A percentile compares a stretch with the other conserved stretches of the same genome.
Conservation (phyloP, 1,140 invertebrate species). For the Mactra quadrangularis region DNA sequence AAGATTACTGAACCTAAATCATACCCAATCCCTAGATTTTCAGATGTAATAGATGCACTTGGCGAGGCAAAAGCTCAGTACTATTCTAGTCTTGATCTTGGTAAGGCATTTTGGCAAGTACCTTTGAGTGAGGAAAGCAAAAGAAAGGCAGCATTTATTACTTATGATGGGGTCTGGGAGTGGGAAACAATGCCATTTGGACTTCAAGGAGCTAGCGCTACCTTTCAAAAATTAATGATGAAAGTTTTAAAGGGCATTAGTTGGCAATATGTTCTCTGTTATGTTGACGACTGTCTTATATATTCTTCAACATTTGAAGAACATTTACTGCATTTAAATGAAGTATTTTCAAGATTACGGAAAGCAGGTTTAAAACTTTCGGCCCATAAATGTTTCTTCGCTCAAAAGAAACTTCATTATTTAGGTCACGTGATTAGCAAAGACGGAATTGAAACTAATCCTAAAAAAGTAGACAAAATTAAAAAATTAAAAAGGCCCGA, state of each 20-base stretch:
- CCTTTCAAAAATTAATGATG: constrained; percentile 62
- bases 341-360: constrained; percentile 43
- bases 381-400: constrained; percentile 65
- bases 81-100: too few species aligned
- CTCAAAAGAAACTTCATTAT: constrained; percentile 59
- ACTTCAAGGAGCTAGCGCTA: constrained; percentile 41
- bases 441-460: constrained; percentile 55
- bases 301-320: constrained; percentile 79
- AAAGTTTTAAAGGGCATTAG: constrained; percentile 70
- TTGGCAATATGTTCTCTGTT: constrained; percentile 61
- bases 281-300: constrained; percentile 64
- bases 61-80: not conserved
- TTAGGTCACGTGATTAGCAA: constrained; percentile 59
- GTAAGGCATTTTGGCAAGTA: too few species aligned
- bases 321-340: constrained; percentile 82
- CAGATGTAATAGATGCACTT: not conserved
- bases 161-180: constrained; percentile 19
- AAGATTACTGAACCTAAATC: not conserved
- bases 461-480: constrained; percentile 11
- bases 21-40: not conserved
- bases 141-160: constrained; percentile 22
- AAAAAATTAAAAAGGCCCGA: too few species aligned
- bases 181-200: constrained; percentile 67
- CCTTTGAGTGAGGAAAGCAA: too few species aligned
- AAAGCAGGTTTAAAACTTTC: constrained; percentile 72